A percentile compares a stretch with the other conserved stretches of the same genome.
Evolutionary conservation across 2,113 vertebrate genomes (phyloP).

Genomic region (Phycodurus eques): DNA sequence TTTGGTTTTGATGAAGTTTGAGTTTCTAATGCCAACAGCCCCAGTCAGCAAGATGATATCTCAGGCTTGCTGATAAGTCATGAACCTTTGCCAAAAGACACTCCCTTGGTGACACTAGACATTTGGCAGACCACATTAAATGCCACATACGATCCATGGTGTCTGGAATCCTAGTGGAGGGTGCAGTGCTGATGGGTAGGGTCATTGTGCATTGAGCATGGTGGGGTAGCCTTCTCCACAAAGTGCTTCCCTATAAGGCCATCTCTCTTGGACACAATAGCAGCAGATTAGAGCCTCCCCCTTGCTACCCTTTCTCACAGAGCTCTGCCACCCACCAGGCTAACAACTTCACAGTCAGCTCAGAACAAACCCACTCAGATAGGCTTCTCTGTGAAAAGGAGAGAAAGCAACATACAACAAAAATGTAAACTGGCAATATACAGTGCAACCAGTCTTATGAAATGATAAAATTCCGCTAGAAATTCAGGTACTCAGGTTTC

Average conservation of each 20-base stretch:
- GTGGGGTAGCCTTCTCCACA: conserved; percentile 66
- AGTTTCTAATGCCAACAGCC: conserved; percentile 13
- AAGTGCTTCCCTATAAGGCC: conserved; percentile 84
- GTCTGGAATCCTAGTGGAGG: conserved; percentile 77
- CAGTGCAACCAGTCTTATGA: not conserved
- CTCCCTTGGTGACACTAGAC: conserved; percentile 55
- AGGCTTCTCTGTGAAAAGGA: conserved; percentile 28
- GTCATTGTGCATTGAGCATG: conserved; percentile 63
- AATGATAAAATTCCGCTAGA: not conserved
- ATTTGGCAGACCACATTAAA: conserved; percentile 73
- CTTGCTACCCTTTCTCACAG: conserved; percentile 12
- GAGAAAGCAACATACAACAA: conserved; percentile 4
- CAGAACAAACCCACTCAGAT: conserved; percentile 35
- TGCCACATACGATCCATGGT: conserved; percentile 74
- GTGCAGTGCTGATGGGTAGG: conserved; percentile 67
- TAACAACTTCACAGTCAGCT: conserved; percentile 38
- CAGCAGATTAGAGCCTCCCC: conserved; percentile 47
- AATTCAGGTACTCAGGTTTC: not conserved
- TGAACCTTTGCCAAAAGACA: conserved; percentile 53
- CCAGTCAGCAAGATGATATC: conserved; percentile 18
- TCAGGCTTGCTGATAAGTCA: conserved; percentile 45
- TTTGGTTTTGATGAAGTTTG: conserved; percentile 8
- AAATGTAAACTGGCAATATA: not conserved
- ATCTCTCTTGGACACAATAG: conserved; percentile 73
- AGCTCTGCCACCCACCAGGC: conserved; percentile 22